Base-by-base conservation (phyloP, 2,888 invertebrate genomes). In the Prosapia bicincta region DNA sequence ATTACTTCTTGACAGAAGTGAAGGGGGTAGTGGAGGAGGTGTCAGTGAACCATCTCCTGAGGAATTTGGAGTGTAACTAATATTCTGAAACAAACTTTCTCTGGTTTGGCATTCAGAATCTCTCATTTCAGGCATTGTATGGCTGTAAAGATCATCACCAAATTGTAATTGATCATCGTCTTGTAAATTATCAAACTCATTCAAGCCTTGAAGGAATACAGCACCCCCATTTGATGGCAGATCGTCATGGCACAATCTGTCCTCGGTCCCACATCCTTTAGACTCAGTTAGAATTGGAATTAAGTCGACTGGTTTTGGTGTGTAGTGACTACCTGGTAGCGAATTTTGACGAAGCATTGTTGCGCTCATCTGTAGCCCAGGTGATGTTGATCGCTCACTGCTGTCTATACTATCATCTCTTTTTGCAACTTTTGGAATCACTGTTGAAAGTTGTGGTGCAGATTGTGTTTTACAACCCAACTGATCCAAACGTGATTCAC, bases 101-200 rank as follows among this genome's bases (percentile, higher is more conserved):
- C 95, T 88, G 0, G 95, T 95, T 84, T 95, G 95, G 83, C 95
- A 95, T 72, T 91, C 91, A 83, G 89, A 91, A 83, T 92, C 92
- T 80, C 91, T 89, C 88, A 91, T 92, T 69, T 74, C 78, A 24
- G 74, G 78, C 38, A 66, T 66, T 3, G 54, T n/a, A 54, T 20
- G n/a, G 3, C 20, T 20, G 54, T 54, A 54, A n/a, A 54, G 71
- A 25, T 76, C 76, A 9, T 72, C 72, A n/a, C 66, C 66, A 13
- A 66, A 24, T 20, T 66, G 20, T 13, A 71, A 54, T 15, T 71
- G 32, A 71, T 71, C 71, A 10, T 66, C 72, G 26, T 72, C 72
- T 28, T 72, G 54, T 20, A 54, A 20, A 5, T 54, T 3, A 5
- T 9, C 20, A 9, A 20, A 54, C 2, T 38, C 38, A 13, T 38